Evolutionary conservation across 2,797 vertebrate species (phyloP), one percentile per base, ranked within the genome.

Genomic region (Phrynocephalus guinanensis): DNA sequence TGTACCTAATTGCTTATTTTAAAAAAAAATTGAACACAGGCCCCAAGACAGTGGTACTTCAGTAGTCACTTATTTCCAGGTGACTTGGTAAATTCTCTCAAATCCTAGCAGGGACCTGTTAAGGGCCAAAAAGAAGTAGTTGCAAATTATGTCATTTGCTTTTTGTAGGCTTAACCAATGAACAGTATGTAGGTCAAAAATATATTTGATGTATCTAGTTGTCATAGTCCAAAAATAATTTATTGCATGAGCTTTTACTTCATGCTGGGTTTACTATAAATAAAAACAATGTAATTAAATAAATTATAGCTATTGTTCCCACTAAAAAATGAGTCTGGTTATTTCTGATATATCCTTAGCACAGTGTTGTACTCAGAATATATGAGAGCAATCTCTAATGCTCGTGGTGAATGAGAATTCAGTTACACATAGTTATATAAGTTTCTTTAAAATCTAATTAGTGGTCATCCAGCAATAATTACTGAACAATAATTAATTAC

Each of bases 391-490:
- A 11, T 8, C 70, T 84, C 77, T 83, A 22, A 84, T 15, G 52
- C 1, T 82, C 22, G 30, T 70, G 22, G 76, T 83, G 90, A 44
- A 20, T 60, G 68, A 7, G 52, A 16, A 10, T 4, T 63, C 78
- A 63, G 84, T 88, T 33, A 76, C 76, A 1, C 11, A 10, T 72
- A 5, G 75, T 24, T 5, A n/a, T 73, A 82, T 82, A 84, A 78
- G 71, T 73, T 86, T 52, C 1, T 1, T n/a, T 83, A 84, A 79
- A 76, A 82, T 85, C 63, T 78, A 82, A 83, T 91, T 92, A 84
- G 90, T 94, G 77, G 90, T 70, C 73, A 87, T 79, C 86, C 48
- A 30, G 56, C 44, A 24, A 56, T 84, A 10, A 85, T 92, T 85
- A 79, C 50, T 89, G 75, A 92, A 83, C 30, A 84, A 52, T 22